phyloP scores from a whole-genome alignment of 2,888 invertebrate genomes.

The Noctua comes region DNA sequence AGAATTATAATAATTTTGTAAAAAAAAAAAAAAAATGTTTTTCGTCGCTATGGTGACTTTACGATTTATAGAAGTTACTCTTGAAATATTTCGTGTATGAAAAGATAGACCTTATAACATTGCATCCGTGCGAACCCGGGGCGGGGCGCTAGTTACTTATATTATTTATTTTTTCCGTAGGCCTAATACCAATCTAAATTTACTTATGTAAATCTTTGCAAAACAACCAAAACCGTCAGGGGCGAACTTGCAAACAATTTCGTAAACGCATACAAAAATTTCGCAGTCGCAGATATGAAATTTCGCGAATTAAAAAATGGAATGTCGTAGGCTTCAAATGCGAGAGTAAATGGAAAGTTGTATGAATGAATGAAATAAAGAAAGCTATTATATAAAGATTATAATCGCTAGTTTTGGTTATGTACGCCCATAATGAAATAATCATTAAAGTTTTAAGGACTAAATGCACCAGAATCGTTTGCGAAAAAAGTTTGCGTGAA shows the following conservation, averaged over 20 bases:
- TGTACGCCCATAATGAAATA: neutral
- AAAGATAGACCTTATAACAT: too few species aligned
- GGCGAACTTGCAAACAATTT: neutral
- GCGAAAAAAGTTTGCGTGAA: neutral
- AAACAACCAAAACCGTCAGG: conserved; percentile 7
- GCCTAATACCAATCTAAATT: neutral
- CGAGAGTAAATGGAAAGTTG: conserved; percentile 51
- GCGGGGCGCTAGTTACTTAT: conserved; percentile 1
- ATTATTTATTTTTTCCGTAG: neutral
- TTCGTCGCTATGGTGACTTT: too few species aligned
- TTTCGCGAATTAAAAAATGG: conserved; percentile 24
- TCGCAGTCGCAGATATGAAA: conserved; percentile 8
- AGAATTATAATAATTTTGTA: too few species aligned
- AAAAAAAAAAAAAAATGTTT: too few species aligned
- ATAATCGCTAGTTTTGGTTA: conserved; percentile 29
- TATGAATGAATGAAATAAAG: conserved; percentile 35
- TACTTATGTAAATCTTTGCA: neutral
- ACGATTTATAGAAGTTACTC: too few species aligned
- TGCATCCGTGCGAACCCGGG: too few species aligned
- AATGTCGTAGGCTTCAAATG: conserved; percentile 39
- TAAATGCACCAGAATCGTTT: neutral
- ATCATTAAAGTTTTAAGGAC: neutral
- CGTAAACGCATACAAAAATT: conserved; percentile 3
- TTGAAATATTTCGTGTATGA: too few species aligned
- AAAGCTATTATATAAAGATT: conserved; percentile 47